phyloP scores from a whole-genome alignment of 53 echinoderm and acorn worm species.

The Echinarachnius parma region DNA sequence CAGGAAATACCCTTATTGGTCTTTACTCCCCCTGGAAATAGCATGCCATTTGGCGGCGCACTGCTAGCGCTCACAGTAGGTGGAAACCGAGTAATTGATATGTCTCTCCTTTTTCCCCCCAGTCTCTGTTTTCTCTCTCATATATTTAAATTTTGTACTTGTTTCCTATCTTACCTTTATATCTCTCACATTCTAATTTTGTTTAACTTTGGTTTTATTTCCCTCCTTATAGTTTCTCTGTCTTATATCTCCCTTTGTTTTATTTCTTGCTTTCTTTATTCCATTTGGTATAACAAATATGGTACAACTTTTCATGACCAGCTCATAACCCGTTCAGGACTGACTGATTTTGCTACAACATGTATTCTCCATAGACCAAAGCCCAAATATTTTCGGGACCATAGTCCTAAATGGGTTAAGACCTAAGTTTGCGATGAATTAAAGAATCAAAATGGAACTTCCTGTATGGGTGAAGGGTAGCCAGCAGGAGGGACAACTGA shows the following conservation, averaged over 20 bases:
- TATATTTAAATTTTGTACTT: background rate
- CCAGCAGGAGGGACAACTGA: too few species aligned
- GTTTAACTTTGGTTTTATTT: background rate
- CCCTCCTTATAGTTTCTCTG: background rate
- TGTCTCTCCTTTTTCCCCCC: background rate
- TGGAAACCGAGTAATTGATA: conserved; percentile 7
- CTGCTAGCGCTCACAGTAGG: background rate
- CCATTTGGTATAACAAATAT: background rate
- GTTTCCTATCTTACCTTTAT: background rate
- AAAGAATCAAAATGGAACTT: too few species aligned
- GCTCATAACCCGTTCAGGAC: too few species aligned
- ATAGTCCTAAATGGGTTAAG: too few species aligned
- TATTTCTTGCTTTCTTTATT: background rate
- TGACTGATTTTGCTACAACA: background rate
- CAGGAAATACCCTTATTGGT: conserved; percentile 48
- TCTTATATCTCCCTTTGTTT: background rate
- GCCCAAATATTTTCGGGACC: too few species aligned
- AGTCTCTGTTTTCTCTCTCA: background rate
- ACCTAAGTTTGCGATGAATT: too few species aligned
- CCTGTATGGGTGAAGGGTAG: too few species aligned
- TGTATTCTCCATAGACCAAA: background rate
- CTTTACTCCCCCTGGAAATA: conserved; percentile 51
- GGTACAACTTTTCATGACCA: too few species aligned
- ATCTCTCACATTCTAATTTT: background rate
- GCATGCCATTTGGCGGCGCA: conserved; percentile 3